These are phyloP conservation scores for Calypte anna DNA, from an alignment of 2,113 vertebrate genomes.

Conservation along the genomic window DNA sequence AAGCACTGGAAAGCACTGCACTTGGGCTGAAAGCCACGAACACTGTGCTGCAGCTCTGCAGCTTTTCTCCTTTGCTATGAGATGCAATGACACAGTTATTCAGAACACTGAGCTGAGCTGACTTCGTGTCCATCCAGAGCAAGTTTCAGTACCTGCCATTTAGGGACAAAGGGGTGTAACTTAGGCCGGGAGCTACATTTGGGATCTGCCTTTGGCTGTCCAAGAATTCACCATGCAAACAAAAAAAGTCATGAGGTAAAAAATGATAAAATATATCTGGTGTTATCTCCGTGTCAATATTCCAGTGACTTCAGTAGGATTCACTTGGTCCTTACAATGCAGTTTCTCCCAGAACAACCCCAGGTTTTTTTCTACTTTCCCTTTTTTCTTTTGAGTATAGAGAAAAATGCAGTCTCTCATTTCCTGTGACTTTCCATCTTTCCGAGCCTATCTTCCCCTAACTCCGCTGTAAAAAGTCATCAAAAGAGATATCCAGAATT, in stretches of 20 bases:
- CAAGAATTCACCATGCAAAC: background rate
- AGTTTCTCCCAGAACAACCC: background rate
- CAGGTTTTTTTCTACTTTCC: background rate
- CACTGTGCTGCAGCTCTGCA: background rate
- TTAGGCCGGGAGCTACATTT: background rate
- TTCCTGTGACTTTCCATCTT: background rate
- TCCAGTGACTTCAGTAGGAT: background rate
- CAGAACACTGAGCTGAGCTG: background rate
- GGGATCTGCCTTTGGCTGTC: background rate
- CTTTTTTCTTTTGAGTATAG: background rate
- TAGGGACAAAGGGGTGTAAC: background rate
- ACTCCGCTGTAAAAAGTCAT: background rate
- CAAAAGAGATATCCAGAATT: background rate
- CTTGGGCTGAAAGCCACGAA: background rate
- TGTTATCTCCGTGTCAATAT: fast-evolving
- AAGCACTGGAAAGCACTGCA: background rate
- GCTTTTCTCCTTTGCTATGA: background rate
- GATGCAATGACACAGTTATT: background rate
- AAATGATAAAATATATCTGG: background rate
- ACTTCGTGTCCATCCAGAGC: background rate
- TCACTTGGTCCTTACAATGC: background rate
- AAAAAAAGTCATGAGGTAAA: background rate
- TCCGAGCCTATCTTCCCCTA: background rate
- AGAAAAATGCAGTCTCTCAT: background rate
- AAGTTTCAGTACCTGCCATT: background rate